Conservation (phyloP, 1,140 invertebrate genomes). For the Zaprionus capensis region DNA sequence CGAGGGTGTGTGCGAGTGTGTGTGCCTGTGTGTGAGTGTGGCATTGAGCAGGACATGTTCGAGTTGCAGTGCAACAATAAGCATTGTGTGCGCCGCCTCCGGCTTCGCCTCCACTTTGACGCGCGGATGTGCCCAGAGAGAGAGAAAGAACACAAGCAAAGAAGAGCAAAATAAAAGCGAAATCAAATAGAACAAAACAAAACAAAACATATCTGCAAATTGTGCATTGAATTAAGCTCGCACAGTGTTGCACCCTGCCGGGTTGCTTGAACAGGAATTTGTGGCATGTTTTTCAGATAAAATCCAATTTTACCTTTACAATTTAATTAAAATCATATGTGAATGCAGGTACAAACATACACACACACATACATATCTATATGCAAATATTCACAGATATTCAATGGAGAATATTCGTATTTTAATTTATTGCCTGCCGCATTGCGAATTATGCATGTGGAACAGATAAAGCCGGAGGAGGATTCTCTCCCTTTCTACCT, state of each 20-base stretch:
- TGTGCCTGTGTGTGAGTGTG: neutral
- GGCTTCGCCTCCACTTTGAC: neutral
- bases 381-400: constrained; percentile 15
- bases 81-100: constrained; percentile 21
- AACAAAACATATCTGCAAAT: constrained; percentile 12
- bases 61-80: constrained; percentile 62
- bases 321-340: constrained; percentile 46
- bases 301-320: constrained; percentile 3
- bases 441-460: constrained; percentile 26
- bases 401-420: constrained; percentile 3
- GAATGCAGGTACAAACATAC: neutral
- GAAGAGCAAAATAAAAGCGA: neutral
- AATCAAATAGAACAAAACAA: neutral
- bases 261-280: constrained; percentile 9
- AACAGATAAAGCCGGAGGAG: constrained; percentile 7
- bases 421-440: constrained; percentile 19
- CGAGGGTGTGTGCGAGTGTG: constrained; percentile 4
- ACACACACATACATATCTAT: neutral
- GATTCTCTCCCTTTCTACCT: neutral
- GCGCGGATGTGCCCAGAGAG: constrained; percentile 40
- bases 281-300: constrained; percentile 34
- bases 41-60: constrained; percentile 63
- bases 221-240: constrained; percentile 14
- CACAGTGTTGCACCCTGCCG: neutral
- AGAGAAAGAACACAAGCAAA: neutral